Conservation (phyloP, 53 echinoderm and acorn worm genomes). For the Holothuria scabra region DNA sequence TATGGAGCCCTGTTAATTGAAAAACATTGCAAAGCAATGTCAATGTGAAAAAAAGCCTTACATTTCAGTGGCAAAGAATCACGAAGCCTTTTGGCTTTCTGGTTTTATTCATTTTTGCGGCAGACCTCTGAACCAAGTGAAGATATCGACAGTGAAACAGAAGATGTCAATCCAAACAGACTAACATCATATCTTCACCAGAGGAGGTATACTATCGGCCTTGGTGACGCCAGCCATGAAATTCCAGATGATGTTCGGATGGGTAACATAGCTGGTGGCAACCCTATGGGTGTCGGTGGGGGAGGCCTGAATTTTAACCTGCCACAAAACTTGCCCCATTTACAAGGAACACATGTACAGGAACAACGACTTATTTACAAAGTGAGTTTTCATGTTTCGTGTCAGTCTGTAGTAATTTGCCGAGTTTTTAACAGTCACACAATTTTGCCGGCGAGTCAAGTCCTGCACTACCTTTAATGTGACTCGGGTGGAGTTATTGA, state of each 20-base stretch:
- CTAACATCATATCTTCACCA: conserved; percentile 80
- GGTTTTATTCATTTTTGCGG: background rate
- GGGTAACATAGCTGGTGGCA: conserved; percentile 45
- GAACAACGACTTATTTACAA: conserved; percentile 81
- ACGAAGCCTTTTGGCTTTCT: too few species aligned
- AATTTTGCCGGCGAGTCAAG: too few species aligned
- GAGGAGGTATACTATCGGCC: conserved; percentile 80
- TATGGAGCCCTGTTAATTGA: too few species aligned
- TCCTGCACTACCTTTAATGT: too few species aligned
- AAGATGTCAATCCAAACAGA: conserved; percentile 86
- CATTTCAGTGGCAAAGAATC: too few species aligned
- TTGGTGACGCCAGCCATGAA: conserved; percentile 86
- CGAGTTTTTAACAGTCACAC: too few species aligned
- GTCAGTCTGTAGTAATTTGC: too few species aligned
- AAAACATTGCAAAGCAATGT: too few species aligned
- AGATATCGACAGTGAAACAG: conserved; percentile 90
- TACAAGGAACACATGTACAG: conserved; percentile 57
- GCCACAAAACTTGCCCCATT: conserved; percentile 88
- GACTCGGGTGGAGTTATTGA: too few species aligned
- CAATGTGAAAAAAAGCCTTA: too few species aligned
- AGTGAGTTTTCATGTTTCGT: conserved; percentile 49
- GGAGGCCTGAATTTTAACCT: conserved; percentile 59
- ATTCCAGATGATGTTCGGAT: conserved; percentile 68
- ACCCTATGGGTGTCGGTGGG: conserved; percentile 56
- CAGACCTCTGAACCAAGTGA: conserved; percentile 64